phyloP scores from a whole-genome alignment of 2,113 vertebrate species.

The Calypte anna region DNA sequence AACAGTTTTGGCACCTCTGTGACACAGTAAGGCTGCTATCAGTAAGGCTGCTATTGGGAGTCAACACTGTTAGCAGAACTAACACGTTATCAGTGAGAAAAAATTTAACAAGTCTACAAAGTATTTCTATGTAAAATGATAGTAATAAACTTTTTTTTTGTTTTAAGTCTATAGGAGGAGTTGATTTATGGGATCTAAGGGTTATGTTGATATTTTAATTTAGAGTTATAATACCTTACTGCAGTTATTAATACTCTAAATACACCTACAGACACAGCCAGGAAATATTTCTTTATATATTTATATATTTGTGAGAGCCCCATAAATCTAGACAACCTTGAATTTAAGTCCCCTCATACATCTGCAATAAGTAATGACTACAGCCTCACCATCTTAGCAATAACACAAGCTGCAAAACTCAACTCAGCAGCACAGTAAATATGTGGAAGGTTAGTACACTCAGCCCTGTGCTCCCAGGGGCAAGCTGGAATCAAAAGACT shows the following conservation, averaged over 20 bases:
- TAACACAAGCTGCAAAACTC: background rate
- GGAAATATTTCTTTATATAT: background rate
- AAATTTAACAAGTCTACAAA: background rate
- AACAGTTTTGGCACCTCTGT: background rate
- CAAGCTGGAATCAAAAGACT: background rate
- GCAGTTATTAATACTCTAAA: background rate
- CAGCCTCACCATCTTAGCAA: fast-evolving
- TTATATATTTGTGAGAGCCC: background rate
- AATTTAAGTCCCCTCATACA: background rate
- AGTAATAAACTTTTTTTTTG: background rate
- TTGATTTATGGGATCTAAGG: background rate
- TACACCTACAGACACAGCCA: background rate
- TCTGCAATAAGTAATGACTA: background rate
- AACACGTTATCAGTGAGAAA: background rate
- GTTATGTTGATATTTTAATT: background rate
- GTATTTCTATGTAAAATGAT: background rate
- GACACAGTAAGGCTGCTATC: fast-evolving
- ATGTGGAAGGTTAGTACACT: fast-evolving
- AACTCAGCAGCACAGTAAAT: background rate
- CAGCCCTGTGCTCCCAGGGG: background rate
- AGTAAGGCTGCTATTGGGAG: background rate
- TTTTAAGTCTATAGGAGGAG: background rate
- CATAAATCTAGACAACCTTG: background rate
- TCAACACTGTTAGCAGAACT: background rate
- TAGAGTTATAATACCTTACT: background rate